Evolutionary conservation across 2,797 vertebrate genomes (phyloP).

Genomic region (Propithecus perrieri): DNA sequence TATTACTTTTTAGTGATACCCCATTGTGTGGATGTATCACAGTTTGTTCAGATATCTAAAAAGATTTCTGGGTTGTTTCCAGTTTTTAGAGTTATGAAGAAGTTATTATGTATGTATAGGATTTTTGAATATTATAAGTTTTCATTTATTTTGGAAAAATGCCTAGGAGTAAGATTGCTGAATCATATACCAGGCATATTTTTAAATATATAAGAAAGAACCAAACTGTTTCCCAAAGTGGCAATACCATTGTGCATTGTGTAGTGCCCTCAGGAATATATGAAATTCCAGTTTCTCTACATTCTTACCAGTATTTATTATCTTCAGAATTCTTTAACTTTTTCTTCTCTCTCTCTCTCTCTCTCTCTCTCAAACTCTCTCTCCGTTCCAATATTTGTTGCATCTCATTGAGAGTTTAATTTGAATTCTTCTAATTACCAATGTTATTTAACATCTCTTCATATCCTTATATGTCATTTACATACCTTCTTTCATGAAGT

Average conservation of each 20-base stretch:
- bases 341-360: not conserved
- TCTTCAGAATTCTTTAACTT: not conserved
- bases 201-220: not conserved
- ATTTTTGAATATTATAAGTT: not conserved
- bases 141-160: not conserved
- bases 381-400: too few species aligned
- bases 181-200: not conserved
- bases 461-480: not conserved
- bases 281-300: not conserved
- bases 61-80: not conserved
- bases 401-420: not conserved
- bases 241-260: not conserved
- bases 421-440: not conserved
- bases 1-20: not conserved
- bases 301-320: not conserved
- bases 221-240: not conserved
- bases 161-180: not conserved
- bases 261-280: not conserved
- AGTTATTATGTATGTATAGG: not conserved
- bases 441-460: not conserved
- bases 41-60: not conserved
- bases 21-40: too few species aligned
- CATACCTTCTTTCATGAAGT: not conserved
- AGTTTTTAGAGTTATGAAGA: not conserved
- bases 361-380: too few species aligned